Evolutionary conservation across 2,113 vertebrate species (phyloP).

Genomic region (Lepisosteus osseus): DNA sequence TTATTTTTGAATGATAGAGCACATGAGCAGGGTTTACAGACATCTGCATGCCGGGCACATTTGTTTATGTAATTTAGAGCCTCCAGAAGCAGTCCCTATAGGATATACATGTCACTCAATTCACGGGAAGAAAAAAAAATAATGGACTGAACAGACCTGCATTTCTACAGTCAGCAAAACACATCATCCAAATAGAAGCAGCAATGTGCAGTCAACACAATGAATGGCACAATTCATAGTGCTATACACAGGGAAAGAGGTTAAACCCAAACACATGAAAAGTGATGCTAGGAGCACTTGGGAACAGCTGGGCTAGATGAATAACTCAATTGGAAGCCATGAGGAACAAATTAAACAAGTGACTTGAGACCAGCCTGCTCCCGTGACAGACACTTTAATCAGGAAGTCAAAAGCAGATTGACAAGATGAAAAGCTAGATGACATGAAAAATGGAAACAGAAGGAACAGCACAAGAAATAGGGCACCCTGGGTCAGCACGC

Average conservation of each 20-base stretch:
- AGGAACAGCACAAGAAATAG: constrained; percentile 78
- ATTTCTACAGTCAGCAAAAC: constrained; percentile 47
- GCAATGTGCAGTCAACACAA: constrained; percentile 52
- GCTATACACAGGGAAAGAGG: constrained; percentile 68
- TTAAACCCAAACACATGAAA: constrained; percentile 77
- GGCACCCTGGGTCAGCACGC: constrained; percentile 72
- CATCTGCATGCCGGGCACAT: not conserved
- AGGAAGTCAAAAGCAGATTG: constrained; percentile 84
- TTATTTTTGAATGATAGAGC: not conserved
- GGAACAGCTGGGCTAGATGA: constrained; percentile 79
- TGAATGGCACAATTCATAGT: constrained; percentile 73
- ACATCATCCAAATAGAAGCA: constrained; percentile 49
- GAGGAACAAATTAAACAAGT: constrained; percentile 82
- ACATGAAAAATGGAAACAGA: constrained; percentile 86
- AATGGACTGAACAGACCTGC: not conserved
- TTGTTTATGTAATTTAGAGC: not conserved
- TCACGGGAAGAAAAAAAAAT: not conserved
- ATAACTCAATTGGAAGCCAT: constrained; percentile 78
- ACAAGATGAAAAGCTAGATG: constrained; percentile 83
- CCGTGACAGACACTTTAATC: constrained; percentile 83
- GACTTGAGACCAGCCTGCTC: constrained; percentile 68
- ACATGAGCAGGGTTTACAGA: not conserved
- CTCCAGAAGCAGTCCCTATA: not conserved
- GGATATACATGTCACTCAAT: not conserved
- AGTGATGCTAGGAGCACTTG: constrained; percentile 72